A percentile compares a stretch with the other conserved stretches of the same genome.
Conservation (phyloP, 2,797 vertebrate species). For the Acanthiza pusilla region DNA sequence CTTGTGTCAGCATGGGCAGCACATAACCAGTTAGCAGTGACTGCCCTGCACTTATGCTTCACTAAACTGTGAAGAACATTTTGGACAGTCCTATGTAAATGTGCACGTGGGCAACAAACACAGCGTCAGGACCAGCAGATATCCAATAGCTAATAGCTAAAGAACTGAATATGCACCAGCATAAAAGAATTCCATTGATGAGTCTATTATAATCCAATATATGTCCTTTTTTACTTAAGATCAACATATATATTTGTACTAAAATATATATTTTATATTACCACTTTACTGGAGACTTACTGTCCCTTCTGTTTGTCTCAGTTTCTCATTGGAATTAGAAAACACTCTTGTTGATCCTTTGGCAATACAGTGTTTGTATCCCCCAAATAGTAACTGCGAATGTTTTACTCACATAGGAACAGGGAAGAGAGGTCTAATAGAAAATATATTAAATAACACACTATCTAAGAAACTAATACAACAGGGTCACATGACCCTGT, state of each 20-base stretch:
- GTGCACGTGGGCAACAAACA: fast-evolving
- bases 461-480: not conserved
- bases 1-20: not conserved
- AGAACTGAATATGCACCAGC: not conserved
- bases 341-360: not conserved
- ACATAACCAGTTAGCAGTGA: not conserved
- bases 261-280: not conserved
- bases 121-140: not conserved
- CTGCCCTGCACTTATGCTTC: not conserved
- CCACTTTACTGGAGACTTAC: not conserved
- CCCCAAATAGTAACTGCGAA: not conserved
- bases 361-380: not conserved
- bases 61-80: not conserved
- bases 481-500: not conserved
- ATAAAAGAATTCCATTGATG: not conserved
- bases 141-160: not conserved
- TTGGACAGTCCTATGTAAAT: not conserved
- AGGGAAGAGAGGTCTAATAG: not conserved
- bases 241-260: not conserved
- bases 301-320: not conserved
- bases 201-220: not conserved
- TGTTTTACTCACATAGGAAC: not conserved
- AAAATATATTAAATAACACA: not conserved
- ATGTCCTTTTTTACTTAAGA: not conserved
- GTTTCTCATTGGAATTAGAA: not conserved